Conservation (phyloP, 2,888 invertebrate genomes). For the Doris montereyensis region DNA sequence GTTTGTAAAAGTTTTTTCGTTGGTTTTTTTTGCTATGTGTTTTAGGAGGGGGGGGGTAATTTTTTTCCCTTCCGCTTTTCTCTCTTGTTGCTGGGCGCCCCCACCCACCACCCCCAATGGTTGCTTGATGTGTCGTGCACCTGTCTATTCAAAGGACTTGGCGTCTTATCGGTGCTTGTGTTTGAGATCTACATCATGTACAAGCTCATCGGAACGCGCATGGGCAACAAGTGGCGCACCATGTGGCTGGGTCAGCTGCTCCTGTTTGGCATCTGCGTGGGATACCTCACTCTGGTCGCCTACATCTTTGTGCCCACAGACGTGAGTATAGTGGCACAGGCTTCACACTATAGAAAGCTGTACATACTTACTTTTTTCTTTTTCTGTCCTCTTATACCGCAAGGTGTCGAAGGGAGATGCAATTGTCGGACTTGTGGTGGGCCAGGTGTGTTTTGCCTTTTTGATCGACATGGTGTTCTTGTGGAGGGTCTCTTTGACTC, state of each 20-base stretch:
- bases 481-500: no score
- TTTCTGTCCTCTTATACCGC: no score
- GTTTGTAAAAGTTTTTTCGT: no score
- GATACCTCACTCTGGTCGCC: conserved; percentile 73
- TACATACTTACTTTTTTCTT: no score
- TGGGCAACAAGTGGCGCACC: conserved; percentile 64
- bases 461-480: no score
- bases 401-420: no score
- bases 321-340: no score
- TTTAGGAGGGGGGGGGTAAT: no score
- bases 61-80: background rate
- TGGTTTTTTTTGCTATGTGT: no score
- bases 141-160: conserved; percentile 76
- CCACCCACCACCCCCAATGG: conserved; percentile 13
- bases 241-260: conserved; percentile 74
- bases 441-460: no score
- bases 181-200: conserved; percentile 91
- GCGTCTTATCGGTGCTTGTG: conserved; percentile 87
- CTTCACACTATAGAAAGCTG: no score
- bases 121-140: background rate
- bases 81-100: background rate
- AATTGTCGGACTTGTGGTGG: no score
- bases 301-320: conserved; percentile 72
- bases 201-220: conserved; percentile 81
- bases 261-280: conserved; percentile 73